Base-by-base conservation (phyloP, 1,140 invertebrate species). In the Pogonus chalceus region DNA sequence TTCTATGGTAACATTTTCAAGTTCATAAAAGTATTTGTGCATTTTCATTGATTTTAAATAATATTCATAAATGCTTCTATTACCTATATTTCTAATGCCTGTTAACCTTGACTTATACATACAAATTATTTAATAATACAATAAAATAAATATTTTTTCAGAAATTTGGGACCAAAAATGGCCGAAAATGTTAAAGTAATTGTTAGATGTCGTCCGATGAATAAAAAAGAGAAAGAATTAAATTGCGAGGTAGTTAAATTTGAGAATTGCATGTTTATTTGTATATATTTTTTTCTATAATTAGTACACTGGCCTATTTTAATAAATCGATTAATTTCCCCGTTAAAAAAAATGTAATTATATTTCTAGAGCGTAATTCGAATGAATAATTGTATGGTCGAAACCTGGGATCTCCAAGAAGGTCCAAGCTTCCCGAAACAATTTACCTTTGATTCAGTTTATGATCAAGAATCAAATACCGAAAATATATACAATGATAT, bases 121-220 rank as follows among this genome's bases (percentile, higher is more conserved):
- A n/a, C n/a, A n/a, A n/a, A n/a, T n/a, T n/a, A n/a, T n/a, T n/a
- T n/a, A n/a, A n/a, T n/a, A n/a, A n/a, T n/a, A n/a, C n/a, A n/a
- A n/a, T n/a, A n/a, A n/a, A n/a, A n/a, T n/a, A n/a, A n/a, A n/a
- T n/a, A n/a, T 43, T 43, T 43, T 9, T 43, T 12, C 18, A 43
- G 37, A 12, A 12, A 43, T 9, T 4, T 12, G 18, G 9, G 18
- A 18, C 14, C 23, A 52, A 62, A 54, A 65, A 82, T 82, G 81
- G 79, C 84, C 43, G 92, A 95, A 75, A 80, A 85, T 58, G 91
- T 95, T 20, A 90, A 90, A 75, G 91, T 95, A 16, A 87, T 94
- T 46, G 89, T 93, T 55, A 77, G 92, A 72, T 96, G 92, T 77
- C 83, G 92, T 26, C 92, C 92, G 16, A 88, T 93, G 79, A 92